Base-by-base conservation (phyloP, 2,888 invertebrate species). In the Drosophila neotestacea region DNA sequence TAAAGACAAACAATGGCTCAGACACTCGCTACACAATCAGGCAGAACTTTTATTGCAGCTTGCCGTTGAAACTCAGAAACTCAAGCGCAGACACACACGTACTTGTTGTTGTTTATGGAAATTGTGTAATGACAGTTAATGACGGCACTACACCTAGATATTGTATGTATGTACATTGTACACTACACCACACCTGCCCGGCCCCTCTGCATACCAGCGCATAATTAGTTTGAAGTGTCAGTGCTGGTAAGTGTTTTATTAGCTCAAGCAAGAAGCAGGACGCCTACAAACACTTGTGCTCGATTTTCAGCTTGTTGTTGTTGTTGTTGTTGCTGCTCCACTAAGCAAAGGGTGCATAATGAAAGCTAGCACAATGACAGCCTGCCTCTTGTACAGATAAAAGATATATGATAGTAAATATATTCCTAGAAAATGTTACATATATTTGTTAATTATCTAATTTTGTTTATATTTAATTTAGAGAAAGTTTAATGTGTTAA, bases 121-220 rank as follows among this genome's bases (percentile, higher is more conserved):
- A 87, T 81, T 87, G 70, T 81, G 85, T 85, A 85, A 85, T 87
- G 87, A 89, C 81, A 79, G 87, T 76, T 85, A 85, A 85, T 88
- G 89, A 84, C 72, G 79, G 69, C 54, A 69, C 85, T 83, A 74
- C 83, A 82, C 79, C 77, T 85, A 82, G 73, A 79, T 70, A 81
- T 22, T 22, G 22, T 22, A 3, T 67, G 41, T 46, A 64, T 28
- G 28, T 16, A 44, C 36, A 28, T 32, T 22, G 38, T 32, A 22
- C 38, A n/a, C 13, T 6, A 38, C 48, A 13, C 34, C 6, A 3
- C 4, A 2, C n/a, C 16, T 4, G 2, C 46, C 27, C 22, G 28
- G 1, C 13, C 9, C 10, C 51, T 4, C 6, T 6, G n/a, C 46
- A 63, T 68, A 60, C 30, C 81, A 32, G 65, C 59, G 86, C 84